These are phyloP conservation scores for Crotophaga sulcirostris DNA, from an alignment of 2,113 vertebrate genomes.

Conservation along the genomic window DNA sequence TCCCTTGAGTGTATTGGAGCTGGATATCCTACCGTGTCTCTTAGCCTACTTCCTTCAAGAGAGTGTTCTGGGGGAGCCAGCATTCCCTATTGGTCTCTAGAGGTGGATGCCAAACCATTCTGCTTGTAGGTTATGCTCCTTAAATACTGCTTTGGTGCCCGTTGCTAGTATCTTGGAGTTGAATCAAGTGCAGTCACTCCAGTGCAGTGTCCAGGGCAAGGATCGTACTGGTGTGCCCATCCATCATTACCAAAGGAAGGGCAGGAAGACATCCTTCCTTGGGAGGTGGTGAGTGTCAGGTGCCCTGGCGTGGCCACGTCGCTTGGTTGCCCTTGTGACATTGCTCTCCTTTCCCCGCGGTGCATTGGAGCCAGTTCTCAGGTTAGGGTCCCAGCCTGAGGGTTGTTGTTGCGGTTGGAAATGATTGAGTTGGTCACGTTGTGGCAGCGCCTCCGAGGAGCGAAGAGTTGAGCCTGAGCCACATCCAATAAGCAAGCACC, in stretches of 20 bases:
- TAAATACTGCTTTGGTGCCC: neutral
- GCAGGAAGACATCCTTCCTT: neutral
- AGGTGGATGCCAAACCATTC: neutral
- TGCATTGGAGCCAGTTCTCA: neutral
- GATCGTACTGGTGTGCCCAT: neutral
- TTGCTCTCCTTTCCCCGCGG: neutral
- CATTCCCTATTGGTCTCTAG: neutral
- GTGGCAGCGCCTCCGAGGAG: constrained; percentile 30
- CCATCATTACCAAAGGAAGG: neutral
- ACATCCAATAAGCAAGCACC: constrained; percentile 21
- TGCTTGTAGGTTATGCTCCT: neutral
- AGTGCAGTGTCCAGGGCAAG: neutral
- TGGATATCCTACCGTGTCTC: neutral
- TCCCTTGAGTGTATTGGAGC: neutral
- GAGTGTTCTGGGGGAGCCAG: neutral
- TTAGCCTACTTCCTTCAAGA: neutral
- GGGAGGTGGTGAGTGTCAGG: neutral
- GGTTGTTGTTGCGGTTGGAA: neutral
- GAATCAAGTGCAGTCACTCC: neutral
- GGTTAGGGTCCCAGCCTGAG: constrained; percentile 4
- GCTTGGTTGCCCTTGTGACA: neutral
- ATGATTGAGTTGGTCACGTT: neutral
- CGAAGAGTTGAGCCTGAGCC: constrained; percentile 9
- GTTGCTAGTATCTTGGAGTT: neutral
- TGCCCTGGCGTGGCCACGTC: neutral